Evolutionary conservation across 2,797 vertebrate genomes (phyloP), one percentile per base, ranked within the genome.

Genomic region (Gila robusta): DNA sequence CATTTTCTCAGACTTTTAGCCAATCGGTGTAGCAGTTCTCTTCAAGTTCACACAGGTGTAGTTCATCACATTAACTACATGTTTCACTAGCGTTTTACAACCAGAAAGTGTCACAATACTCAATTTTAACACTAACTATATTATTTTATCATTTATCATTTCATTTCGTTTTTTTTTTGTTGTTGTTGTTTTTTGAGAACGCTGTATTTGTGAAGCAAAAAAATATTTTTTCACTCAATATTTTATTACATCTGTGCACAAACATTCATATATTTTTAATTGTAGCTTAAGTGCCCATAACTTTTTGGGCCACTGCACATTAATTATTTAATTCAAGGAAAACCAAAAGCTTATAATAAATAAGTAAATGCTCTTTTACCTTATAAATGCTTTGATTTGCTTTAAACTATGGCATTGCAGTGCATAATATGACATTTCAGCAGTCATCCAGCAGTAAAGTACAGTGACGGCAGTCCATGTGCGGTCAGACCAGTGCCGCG

Each of bases 401-500:
- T 17, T 80, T 17, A 78, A 71, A 35, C 19, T 67, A 87, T 44
- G 16, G 12, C 21, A 8, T 21, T 69, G 2, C 11, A 66, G 59
- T 11, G 1, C 39, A 26, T 59, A 7, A 41, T 59, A 26, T 28
- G 52, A 72, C 28, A 70, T 81, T 35, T 71, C 66, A 70, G 64
- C 78, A 23, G 32, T 52, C 3, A 3, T 79, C 62, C n/a, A 21
- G n/a, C 8, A 52, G 17, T 21, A 28, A 52, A 74, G 72, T 32
- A 21, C n/a, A 79, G 39, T 44, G 39, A 64, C 26, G 14, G 56
- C 6, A 76, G 73, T 49, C 28, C 17, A 19, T 49, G 52, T 74
- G 19, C 32, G 71, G 87, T 91, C 89, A 91, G 84, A 91, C 89
- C 89, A 91, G 52, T 83, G 77, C 84, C 56, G 7, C 52, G 89